Evolutionary conservation across 1,140 invertebrate species (phyloP).

Genomic region (Tetraneura akinire): DNA sequence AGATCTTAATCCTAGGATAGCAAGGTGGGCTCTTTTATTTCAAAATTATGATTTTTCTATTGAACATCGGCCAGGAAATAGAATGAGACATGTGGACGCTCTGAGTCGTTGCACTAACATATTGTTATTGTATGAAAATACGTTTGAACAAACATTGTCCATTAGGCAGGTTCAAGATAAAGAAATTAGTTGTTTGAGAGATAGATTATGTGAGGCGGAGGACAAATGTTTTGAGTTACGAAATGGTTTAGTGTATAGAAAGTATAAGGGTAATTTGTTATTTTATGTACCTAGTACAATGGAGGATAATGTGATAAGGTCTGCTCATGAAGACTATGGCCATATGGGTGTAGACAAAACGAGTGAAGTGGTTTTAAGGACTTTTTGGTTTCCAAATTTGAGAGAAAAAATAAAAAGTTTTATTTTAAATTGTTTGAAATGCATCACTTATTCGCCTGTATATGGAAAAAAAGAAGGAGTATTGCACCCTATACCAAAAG

Average conservation of each 20-base stretch:
- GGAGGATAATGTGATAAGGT: neutral
- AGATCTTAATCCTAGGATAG: neutral
- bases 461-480: slow-evolving; percentile 16
- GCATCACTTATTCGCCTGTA: neutral
- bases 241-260: slow-evolving; percentile 19
- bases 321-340: neutral
- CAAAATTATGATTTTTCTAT: slow-evolving; percentile 33
- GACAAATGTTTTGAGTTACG: neutral
- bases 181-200: neutral
- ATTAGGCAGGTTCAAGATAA: slow-evolving; percentile 2
- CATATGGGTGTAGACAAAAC: slow-evolving; percentile 12
- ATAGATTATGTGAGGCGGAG: neutral
- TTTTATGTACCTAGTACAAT: slow-evolving; percentile 6
- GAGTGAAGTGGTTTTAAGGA: neutral
- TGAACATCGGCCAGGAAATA: slow-evolving; percentile 12
- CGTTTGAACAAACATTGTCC: neutral
- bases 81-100: slow-evolving; percentile 19
- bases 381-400: slow-evolving; percentile 40
- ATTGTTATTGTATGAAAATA: neutral
- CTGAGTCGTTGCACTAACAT: neutral
- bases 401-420: neutral
- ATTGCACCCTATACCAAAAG: slow-evolving; percentile 14
- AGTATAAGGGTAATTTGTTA: neutral
- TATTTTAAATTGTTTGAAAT: slow-evolving; percentile 13
- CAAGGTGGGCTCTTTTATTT: slow-evolving; percentile 16